phyloP scores from a whole-genome alignment of 2,113 vertebrate genomes.

The Sterrhoptilus dennistouni region DNA sequence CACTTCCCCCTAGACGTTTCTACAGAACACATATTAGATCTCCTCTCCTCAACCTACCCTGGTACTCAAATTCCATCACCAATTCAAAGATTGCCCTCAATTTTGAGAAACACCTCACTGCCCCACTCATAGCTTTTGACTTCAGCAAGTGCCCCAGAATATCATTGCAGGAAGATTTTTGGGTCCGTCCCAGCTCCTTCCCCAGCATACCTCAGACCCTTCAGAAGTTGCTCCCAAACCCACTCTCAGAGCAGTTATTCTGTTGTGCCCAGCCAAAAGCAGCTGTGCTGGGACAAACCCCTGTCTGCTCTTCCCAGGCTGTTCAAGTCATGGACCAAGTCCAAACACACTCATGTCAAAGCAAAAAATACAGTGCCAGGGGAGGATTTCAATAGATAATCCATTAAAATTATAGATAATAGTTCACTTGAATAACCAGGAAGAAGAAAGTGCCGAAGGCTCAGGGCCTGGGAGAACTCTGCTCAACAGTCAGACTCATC shows the following conservation, averaged over 20 bases:
- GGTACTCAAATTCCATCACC: not conserved
- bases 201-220: not conserved
- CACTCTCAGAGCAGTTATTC: not conserved
- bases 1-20: not conserved
- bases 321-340: not conserved
- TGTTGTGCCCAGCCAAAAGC: not conserved
- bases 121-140: not conserved
- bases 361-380: not conserved
- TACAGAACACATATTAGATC: not conserved
- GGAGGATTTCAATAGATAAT: not conserved
- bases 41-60: not conserved
- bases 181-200: not conserved
- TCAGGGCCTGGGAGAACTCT: not conserved
- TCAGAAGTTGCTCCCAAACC: not conserved
- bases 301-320: not conserved
- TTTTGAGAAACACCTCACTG: not conserved
- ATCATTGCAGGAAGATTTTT: not conserved
- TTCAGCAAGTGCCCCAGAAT: not conserved
- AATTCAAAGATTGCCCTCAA: not conserved
- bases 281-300: not conserved
- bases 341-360: not conserved
- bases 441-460: not conserved
- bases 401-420: not conserved
- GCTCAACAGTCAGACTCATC: not conserved
- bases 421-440: not conserved